phyloP scores from a whole-genome alignment of 2,113 vertebrate species.

The Steatornis caripensis region DNA sequence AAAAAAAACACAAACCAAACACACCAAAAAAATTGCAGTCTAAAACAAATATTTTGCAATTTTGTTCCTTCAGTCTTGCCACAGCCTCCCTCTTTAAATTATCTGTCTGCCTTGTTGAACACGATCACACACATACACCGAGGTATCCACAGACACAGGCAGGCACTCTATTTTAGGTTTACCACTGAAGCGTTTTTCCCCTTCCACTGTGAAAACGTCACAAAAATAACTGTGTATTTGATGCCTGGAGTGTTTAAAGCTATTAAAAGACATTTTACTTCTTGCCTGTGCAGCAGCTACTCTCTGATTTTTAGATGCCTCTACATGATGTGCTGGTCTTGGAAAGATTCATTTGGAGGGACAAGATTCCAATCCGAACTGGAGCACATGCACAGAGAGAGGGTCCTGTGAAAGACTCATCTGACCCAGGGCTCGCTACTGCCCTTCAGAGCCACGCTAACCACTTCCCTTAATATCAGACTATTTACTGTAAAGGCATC shows the following conservation, averaged over 20 bases:
- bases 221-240: background rate
- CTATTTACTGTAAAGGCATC: background rate
- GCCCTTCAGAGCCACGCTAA: background rate
- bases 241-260: background rate
- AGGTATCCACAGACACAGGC: background rate
- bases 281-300: background rate
- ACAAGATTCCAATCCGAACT: background rate
- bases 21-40: background rate
- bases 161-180: background rate
- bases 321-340: background rate
- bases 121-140: background rate
- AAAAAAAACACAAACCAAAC: background rate
- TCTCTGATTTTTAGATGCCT: background rate
- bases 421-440: background rate
- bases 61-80: background rate
- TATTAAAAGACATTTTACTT: background rate
- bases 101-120: background rate
- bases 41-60: background rate
- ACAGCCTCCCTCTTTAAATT: background rate
- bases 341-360: background rate
- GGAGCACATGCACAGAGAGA: fast-evolving
- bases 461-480: slow-evolving; percentile 11
- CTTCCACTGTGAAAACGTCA: background rate
- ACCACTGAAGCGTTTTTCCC: background rate
- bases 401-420: background rate